phyloP scores from a whole-genome alignment of 2,113 vertebrate genomes.

The Pyxicephalus adspersus region DNA sequence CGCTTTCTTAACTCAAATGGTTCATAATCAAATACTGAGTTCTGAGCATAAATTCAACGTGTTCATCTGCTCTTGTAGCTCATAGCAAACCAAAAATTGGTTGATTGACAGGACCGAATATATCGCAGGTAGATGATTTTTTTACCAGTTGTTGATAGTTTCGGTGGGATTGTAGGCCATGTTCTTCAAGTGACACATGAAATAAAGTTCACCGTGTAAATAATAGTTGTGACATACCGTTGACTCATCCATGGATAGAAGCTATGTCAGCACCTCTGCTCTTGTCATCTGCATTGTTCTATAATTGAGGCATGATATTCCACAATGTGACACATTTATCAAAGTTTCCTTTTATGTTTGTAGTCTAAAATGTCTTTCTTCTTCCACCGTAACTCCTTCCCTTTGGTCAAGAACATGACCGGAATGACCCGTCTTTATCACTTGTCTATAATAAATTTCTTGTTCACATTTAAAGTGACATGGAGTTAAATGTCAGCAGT shows the following conservation, averaged over 20 bases:
- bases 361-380: neutral
- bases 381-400: neutral
- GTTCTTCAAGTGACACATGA: constrained; percentile 14
- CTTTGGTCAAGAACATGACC: no score
- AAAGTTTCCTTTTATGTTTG: neutral
- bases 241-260: constrained; percentile 23
- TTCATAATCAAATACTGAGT: no score
- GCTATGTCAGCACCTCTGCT: constrained; percentile 17
- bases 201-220: neutral
- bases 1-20: no score
- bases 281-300: constrained; percentile 20
- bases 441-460: neutral
- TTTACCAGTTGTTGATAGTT: neutral
- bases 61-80: no score
- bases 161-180: neutral
- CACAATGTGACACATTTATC: neutral
- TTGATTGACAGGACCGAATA: no score
- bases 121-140: no score
- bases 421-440: neutral
- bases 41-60: no score
- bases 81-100: no score
- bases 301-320: constrained; percentile 9
- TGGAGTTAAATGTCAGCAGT: no score
- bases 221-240: constrained; percentile 14
- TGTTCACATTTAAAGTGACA: no score